A percentile compares a stretch with the other conserved stretches of the same genome.
phyloP scores from a whole-genome alignment of 2,797 vertebrate species.

The Poeciliopsis infans region DNA sequence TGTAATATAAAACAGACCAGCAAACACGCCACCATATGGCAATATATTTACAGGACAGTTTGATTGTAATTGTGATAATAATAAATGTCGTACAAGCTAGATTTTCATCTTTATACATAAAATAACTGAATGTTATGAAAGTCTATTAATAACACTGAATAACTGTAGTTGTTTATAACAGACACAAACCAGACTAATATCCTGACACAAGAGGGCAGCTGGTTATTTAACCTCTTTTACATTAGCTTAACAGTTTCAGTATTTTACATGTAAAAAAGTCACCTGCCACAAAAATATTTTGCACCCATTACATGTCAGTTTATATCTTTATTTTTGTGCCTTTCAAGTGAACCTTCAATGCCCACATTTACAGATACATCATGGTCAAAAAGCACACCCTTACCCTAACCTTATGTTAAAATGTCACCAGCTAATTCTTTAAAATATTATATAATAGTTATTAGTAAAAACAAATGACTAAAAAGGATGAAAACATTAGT shows the following conservation, averaged over 20 bases:
- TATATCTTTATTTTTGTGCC: background rate
- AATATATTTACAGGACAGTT: background rate
- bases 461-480: background rate
- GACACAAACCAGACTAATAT: background rate
- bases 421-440: background rate
- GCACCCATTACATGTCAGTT: background rate
- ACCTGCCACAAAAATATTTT: background rate
- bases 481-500: background rate
- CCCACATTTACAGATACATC: background rate
- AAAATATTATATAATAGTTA: background rate
- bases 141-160: background rate
- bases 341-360: background rate
- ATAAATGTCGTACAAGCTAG: background rate
- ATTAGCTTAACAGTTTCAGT: too few species aligned
- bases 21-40: slow-evolving; percentile 1
- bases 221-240: background rate
- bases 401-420: background rate
- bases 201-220: background rate
- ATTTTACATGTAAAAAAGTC: background rate
- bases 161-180: background rate
- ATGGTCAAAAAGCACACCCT: background rate
- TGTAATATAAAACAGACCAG: background rate
- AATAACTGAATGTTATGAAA: background rate
- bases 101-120: background rate
- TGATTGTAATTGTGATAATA: background rate